A percentile compares a stretch with the other conserved stretches of the same genome.
phyloP scores from a whole-genome alignment of 2,113 vertebrate genomes.

The Natator depressus region DNA sequence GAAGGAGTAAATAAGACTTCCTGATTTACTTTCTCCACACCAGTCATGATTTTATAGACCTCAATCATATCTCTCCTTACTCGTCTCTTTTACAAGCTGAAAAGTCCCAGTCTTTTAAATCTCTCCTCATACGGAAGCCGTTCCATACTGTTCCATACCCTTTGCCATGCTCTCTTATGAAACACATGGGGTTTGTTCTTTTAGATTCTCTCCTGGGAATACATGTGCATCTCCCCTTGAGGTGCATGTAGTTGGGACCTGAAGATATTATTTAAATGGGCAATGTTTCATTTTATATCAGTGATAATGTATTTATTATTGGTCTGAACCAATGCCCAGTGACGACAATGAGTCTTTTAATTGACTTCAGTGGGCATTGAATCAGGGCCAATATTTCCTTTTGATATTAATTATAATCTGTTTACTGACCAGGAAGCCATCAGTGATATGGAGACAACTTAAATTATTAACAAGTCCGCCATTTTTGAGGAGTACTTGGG shows the following conservation, averaged over 20 bases:
- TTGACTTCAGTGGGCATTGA: not conserved
- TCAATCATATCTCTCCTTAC: too few species aligned
- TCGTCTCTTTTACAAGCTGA: too few species aligned
- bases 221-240: not conserved
- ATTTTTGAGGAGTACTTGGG: not conserved
- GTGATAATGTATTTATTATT: not conserved
- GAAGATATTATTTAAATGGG: not conserved
- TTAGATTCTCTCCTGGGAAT: not conserved
- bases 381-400: too few species aligned
- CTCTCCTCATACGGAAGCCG: too few species aligned
- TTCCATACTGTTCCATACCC: too few species aligned
- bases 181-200: not conserved
- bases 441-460: too few species aligned
- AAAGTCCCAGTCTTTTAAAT: too few species aligned
- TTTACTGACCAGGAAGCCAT: not conserved
- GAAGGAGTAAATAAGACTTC: too few species aligned
- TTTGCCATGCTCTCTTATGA: not conserved
- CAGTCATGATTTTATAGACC: too few species aligned
- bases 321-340: not conserved
- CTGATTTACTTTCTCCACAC: too few species aligned
- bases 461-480: too few species aligned
- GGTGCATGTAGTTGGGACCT: not conserved
- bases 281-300: not conserved
- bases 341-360: not conserved
- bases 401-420: too few species aligned